phyloP scores from a whole-genome alignment of 2,113 vertebrate genomes.

The Ictidomys tridecemlineatus region DNA sequence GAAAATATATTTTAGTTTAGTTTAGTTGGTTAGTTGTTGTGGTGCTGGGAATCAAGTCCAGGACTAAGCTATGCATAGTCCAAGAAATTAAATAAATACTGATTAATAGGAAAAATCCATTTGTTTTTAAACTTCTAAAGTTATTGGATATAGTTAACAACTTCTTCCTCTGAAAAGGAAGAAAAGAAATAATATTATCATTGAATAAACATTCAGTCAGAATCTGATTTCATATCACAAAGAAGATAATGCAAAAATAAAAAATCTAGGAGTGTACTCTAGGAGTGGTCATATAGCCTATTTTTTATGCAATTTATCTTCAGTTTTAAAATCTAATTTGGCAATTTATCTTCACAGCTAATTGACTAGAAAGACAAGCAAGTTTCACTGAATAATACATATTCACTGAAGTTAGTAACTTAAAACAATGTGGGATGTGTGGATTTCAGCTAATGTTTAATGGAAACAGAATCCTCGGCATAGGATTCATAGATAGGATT shows the following conservation, averaged over 20 bases:
- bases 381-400: neutral
- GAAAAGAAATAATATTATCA: neutral
- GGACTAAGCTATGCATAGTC: too few relatives aligned
- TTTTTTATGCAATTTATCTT: neutral
- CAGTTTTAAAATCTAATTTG: neutral
- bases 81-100: neutral
- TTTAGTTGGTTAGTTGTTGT: too few relatives aligned
- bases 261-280: neutral
- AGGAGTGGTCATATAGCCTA: neutral
- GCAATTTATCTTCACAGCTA: neutral
- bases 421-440: neutral
- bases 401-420: neutral
- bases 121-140: neutral
- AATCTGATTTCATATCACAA: neutral
- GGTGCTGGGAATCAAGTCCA: too few relatives aligned
- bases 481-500: neutral
- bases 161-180: neutral
- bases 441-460: neutral
- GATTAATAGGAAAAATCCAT: neutral
- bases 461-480: neutral
- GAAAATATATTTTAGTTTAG: neutral
- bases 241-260: neutral
- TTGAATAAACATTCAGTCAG: neutral
- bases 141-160: neutral
- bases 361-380: neutral